Conservation (phyloP, 2,113 vertebrate species). For the Symphodus melops region DNA sequence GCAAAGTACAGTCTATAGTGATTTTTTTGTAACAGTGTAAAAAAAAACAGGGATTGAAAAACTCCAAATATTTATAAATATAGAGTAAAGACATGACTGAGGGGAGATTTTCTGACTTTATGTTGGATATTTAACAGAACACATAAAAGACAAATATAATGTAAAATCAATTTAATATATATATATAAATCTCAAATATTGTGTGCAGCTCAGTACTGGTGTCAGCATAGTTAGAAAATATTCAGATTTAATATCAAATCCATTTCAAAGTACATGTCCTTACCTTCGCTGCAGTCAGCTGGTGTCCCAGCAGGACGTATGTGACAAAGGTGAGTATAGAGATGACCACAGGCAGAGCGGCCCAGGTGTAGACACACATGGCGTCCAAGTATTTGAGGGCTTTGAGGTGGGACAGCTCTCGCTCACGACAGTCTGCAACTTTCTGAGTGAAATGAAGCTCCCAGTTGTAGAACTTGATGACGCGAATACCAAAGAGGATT, state of each 20-base stretch:
- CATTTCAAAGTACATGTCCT: slow-evolving; percentile 14
- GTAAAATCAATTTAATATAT: neutral
- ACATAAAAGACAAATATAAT: neutral
- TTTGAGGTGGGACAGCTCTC: slow-evolving; percentile 87
- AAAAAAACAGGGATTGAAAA: too few relatives aligned
- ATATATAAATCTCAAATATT: neutral
- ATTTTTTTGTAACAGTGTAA: too few relatives aligned
- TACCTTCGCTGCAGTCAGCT: slow-evolving; percentile 96
- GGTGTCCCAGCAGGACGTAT: slow-evolving; percentile 90
- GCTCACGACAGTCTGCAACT: slow-evolving; percentile 81
- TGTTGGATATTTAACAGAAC: too few relatives aligned
- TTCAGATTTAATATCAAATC: too few relatives aligned
- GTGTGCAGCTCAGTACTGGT: too few relatives aligned
- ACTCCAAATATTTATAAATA: too few relatives aligned
- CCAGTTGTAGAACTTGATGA: slow-evolving; percentile 96
- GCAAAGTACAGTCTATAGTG: too few relatives aligned
- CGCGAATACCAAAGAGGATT: slow-evolving; percentile 91
- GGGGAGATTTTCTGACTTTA: too few relatives aligned
- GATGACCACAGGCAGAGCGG: slow-evolving; percentile 92
- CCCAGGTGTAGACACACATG: slow-evolving; percentile 95
- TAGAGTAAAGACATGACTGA: too few relatives aligned
- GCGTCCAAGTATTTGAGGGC: slow-evolving; percentile 92
- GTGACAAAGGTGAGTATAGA: slow-evolving; percentile 95
- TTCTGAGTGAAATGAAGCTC: slow-evolving; percentile 87
- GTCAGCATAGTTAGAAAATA: neutral